Conservation (phyloP, 2,888 invertebrate genomes). For the Buathra laborator region DNA sequence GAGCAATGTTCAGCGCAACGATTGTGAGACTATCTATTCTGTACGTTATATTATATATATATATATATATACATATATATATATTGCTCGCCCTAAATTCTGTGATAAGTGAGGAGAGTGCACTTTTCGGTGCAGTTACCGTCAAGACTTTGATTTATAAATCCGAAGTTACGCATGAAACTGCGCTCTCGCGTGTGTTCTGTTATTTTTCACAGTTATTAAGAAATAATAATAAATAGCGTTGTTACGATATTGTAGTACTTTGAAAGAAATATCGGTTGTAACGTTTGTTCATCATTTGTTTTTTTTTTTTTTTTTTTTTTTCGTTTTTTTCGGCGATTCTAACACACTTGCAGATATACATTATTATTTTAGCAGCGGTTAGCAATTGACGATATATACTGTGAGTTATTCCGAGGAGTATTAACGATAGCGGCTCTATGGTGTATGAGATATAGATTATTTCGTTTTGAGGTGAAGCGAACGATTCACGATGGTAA, state of each 20-base stretch:
- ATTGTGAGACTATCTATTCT: slow-evolving; percentile 59
- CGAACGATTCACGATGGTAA: background rate
- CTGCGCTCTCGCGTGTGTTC: slow-evolving; percentile 1
- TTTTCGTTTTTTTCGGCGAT: background rate
- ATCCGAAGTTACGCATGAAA: slow-evolving; percentile 39
- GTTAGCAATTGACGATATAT: background rate
- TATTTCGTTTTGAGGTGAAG: background rate
- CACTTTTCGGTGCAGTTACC: slow-evolving; percentile 38
- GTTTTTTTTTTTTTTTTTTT: background rate
- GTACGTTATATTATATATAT: slow-evolving; percentile 48
- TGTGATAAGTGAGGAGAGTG: slow-evolving; percentile 63
- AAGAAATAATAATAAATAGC: slow-evolving; percentile 2
- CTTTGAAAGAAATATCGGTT: background rate
- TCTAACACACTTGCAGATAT: background rate
- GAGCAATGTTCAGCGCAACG: slow-evolving; percentile 59
- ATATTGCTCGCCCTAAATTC: slow-evolving; percentile 58
- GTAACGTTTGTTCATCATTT: background rate
- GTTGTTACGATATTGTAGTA: slow-evolving; percentile 4
- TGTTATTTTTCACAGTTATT: slow-evolving; percentile 37
- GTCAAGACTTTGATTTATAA: slow-evolving; percentile 31
- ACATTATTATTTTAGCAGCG: slow-evolving; percentile 5
- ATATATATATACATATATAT: slow-evolving; percentile 33
- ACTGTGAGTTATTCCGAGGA: background rate
- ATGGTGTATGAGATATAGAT: background rate
- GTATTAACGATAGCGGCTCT: background rate